Evolutionary conservation across 2,888 invertebrate species (phyloP).

Genomic region (Sympetrum striolatum): DNA sequence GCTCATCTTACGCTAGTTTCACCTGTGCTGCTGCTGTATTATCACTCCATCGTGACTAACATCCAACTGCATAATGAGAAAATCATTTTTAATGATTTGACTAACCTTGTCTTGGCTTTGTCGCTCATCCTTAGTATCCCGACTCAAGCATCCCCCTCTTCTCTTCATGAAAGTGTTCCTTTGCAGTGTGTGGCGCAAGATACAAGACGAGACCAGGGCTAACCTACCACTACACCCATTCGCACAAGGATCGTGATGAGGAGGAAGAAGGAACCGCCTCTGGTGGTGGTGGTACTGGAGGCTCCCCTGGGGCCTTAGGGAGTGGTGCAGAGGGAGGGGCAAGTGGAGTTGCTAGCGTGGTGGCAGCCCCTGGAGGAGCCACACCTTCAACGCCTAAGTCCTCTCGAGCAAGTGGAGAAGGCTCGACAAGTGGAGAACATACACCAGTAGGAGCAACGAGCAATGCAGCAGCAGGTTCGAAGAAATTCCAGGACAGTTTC

Average conservation of each 20-base stretch:
- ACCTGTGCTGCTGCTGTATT: conserved; percentile 21
- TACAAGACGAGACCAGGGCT: conserved; percentile 97
- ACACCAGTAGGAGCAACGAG: conserved; percentile 60
- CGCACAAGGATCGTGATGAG: conserved; percentile 67
- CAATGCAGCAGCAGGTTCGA: conserved; percentile 63
- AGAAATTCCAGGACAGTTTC: conserved; percentile 66
- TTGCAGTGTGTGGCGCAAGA: conserved; percentile 91
- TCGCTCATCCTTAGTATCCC: background rate
- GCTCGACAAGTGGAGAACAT: conserved; percentile 55
- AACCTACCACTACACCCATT: conserved; percentile 94
- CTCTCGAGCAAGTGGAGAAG: conserved; percentile 49
- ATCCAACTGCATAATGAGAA: background rate
- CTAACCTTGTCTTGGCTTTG: conserved; percentile 16
- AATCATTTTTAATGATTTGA: background rate
- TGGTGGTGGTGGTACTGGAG: conserved; percentile 56
- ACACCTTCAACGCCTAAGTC: conserved; percentile 51
- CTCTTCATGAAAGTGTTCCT: conserved; percentile 51
- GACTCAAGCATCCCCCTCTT: conserved; percentile 10
- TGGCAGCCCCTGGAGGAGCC: background rate
- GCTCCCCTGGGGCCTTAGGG: background rate
- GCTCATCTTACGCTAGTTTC: conserved; percentile 5
- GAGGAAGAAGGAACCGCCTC: conserved; percentile 58
- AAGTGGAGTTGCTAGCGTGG: background rate
- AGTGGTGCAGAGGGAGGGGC: conserved; percentile 13
- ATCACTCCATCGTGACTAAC: conserved; percentile 32